A percentile compares a stretch with the other conserved stretches of the same genome.
Evolutionary conservation across 1,140 invertebrate species (phyloP).

Genomic region (Brachionus plicatilis): DNA sequence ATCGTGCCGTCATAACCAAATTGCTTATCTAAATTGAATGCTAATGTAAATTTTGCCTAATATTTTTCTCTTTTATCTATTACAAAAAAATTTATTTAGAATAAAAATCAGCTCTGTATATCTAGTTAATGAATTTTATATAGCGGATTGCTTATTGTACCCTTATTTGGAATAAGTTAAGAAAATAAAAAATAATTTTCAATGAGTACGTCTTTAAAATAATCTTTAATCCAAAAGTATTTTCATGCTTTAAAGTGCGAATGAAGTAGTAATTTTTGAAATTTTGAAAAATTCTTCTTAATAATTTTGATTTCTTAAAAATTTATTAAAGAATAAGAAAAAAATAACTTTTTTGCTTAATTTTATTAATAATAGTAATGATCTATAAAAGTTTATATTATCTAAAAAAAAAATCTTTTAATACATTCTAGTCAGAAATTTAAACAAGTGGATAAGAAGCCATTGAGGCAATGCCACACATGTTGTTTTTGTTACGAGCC

Average conservation of each 20-base stretch:
- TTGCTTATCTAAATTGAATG: background rate
- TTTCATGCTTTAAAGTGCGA: too few relatives aligned
- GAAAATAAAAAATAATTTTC: too few relatives aligned
- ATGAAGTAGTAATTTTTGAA: too few relatives aligned
- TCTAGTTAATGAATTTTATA: background rate
- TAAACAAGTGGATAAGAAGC: constrained; percentile 60
- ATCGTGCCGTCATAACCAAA: background rate
- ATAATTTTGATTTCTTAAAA: too few relatives aligned
- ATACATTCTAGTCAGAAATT: background rate
- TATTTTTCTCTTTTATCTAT: background rate
- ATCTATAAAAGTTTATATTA: background rate
- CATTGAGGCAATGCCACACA: constrained; percentile 77
- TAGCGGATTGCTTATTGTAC: too few relatives aligned
- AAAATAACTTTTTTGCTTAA: background rate
- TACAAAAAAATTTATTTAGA: background rate
- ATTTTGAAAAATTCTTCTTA: too few relatives aligned
- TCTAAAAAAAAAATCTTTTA: constrained; percentile 6
- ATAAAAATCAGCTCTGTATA: background rate
- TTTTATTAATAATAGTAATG: background rate
- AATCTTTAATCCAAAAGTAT: too few relatives aligned
- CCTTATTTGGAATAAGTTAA: too few relatives aligned
- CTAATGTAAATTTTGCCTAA: background rate
- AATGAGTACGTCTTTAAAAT: too few relatives aligned
- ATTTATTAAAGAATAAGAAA: background rate
- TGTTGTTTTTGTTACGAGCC: constrained; percentile 75